Conservation (phyloP, 2,797 vertebrate genomes). For the Catharus ustulatus region DNA sequence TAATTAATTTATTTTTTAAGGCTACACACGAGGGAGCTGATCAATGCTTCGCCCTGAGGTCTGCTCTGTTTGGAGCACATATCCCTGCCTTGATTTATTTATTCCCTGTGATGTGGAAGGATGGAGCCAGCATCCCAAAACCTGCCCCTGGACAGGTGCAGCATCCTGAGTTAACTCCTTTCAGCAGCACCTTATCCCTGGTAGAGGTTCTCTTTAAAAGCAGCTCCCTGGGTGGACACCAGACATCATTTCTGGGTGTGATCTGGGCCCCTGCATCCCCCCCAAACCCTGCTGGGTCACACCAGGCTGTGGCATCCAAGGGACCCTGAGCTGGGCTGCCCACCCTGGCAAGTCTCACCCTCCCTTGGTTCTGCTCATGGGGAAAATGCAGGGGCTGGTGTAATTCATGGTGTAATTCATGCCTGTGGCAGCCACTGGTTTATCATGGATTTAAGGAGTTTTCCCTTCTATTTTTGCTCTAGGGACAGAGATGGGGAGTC, state of each 20-base stretch:
- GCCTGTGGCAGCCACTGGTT: not conserved
- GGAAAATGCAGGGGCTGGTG: not conserved
- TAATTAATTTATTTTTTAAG: slow-evolving; percentile 14
- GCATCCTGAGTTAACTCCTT: not conserved
- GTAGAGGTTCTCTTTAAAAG: not conserved
- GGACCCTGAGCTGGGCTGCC: not conserved
- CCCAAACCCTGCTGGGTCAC: not conserved
- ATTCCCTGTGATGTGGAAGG: not conserved
- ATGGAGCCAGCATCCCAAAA: not conserved
- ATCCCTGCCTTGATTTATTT: not conserved
- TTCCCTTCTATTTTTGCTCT: fast-evolving
- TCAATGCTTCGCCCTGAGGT: not conserved
- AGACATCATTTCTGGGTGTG: fast-evolving
- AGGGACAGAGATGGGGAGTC: not conserved
- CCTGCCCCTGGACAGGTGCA: not conserved
- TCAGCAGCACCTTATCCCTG: not conserved
- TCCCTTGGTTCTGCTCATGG: fast-evolving
- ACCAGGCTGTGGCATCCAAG: fast-evolving
- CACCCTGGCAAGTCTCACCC: not conserved
- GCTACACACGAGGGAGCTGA: not conserved
- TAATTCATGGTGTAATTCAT: not conserved
- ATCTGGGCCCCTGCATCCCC: not conserved
- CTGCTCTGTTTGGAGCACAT: not conserved
- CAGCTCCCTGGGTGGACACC: not conserved
- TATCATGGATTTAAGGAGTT: not conserved